Percentiles rank a stretch among this genome's conserved stretches.
These are phyloP conservation scores for Ellobius talpinus DNA, from an alignment of 2,113 vertebrate genomes.

Conservation along the genomic window DNA sequence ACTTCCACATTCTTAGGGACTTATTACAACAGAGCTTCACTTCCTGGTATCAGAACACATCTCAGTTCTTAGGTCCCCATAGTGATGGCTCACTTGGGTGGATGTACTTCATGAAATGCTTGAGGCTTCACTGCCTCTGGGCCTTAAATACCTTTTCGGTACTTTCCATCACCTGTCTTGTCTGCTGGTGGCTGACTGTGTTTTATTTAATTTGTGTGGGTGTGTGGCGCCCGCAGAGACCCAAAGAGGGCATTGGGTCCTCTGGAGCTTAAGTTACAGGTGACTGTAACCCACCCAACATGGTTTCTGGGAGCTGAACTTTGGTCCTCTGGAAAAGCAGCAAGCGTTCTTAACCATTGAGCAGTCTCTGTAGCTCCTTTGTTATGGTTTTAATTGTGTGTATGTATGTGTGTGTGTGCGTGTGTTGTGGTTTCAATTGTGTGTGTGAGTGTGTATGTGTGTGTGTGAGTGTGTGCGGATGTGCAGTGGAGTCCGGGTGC, in stretches of 20 bases:
- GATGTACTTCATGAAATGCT: too few relatives aligned
- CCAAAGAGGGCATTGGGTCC: background rate
- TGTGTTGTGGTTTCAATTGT: background rate
- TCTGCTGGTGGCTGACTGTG: background rate
- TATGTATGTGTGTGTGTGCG: background rate
- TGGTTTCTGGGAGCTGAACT: background rate
- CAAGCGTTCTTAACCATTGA: background rate
- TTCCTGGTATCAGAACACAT: background rate
- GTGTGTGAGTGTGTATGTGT: too few relatives aligned
- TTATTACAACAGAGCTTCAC: background rate
- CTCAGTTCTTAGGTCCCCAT: background rate
- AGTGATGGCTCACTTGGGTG: background rate
- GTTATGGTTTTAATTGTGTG: background rate
- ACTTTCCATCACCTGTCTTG: background rate
- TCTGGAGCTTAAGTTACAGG: background rate
- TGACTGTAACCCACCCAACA: background rate
- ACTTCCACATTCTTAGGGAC: conserved; percentile 8
- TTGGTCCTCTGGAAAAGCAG: background rate
- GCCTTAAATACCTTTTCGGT: background rate
- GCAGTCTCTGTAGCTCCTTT: background rate
- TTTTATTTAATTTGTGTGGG: background rate
- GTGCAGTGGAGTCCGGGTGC: background rate
- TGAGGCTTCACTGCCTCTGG: too few relatives aligned
- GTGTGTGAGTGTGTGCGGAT: rapidly evolving
- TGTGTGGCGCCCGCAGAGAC: background rate